These are phyloP conservation scores for Luehdorfia chinensis DNA, from an alignment of 1,140 invertebrate genomes.

Conservation along the genomic window DNA sequence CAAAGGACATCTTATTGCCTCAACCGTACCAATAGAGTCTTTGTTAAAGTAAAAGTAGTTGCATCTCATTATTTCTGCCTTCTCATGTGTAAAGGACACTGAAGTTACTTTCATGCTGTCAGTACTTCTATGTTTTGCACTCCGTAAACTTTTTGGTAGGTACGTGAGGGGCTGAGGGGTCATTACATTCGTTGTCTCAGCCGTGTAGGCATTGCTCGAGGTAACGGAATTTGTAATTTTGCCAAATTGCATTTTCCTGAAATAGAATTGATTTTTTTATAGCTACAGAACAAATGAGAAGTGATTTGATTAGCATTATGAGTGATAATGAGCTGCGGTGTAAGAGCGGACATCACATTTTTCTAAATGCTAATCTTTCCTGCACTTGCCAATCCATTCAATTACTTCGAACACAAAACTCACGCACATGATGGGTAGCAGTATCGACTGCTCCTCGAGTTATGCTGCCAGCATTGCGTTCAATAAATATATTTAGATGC, in stretches of 20 bases:
- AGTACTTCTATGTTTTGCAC: slow-evolving; percentile 23
- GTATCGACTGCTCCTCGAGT: too few species aligned
- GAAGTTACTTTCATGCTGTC: slow-evolving; percentile 29
- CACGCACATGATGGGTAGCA: too few species aligned
- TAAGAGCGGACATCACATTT: too few species aligned
- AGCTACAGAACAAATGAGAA: too few species aligned
- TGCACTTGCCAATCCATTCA: too few species aligned
- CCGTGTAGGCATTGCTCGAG: not conserved
- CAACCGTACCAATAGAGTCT: slow-evolving; percentile 25
- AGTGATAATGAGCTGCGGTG: too few species aligned
- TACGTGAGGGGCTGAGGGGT: not conserved
- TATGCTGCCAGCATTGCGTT: too few species aligned
- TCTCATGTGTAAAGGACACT: slow-evolving; percentile 40
- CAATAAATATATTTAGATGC: too few species aligned
- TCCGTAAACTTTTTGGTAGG: not conserved
- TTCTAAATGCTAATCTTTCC: too few species aligned
- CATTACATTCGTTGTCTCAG: not conserved
- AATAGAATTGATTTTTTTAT: too few species aligned
- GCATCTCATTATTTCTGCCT: slow-evolving; percentile 57
- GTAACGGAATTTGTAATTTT: slow-evolving; percentile 10
- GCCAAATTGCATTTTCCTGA: not conserved
- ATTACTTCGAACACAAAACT: too few species aligned
- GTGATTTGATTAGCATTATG: too few species aligned
- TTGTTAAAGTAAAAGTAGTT: slow-evolving; percentile 43
- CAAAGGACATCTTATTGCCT: slow-evolving; percentile 26